Percentiles rank a stretch among this genome's conserved stretches.
Conservation (phyloP, 2,113 vertebrate genomes). For the Ariopsis seemanni region DNA sequence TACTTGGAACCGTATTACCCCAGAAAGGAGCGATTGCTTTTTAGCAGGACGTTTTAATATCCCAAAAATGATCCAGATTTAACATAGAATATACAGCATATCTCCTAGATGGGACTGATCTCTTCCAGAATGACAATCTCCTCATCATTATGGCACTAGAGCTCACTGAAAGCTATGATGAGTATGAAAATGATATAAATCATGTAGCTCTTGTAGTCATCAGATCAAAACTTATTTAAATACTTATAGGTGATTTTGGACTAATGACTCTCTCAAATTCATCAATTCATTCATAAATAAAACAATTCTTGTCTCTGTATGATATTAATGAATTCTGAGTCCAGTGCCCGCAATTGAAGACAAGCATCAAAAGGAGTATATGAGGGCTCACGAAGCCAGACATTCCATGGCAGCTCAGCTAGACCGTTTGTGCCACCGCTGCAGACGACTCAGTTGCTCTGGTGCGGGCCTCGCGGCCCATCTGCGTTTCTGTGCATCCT, state of each 20-base stretch:
- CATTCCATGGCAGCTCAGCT: too few relatives aligned
- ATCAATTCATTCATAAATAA: neutral
- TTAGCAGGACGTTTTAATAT: neutral
- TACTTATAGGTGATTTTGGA: neutral
- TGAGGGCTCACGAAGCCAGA: too few relatives aligned
- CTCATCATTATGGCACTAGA: neutral
- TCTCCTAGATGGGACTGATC: neutral
- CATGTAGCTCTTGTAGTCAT: neutral
- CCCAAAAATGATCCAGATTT: neutral
- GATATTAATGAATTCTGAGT: conserved; percentile 16
- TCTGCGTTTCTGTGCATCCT: too few relatives aligned
- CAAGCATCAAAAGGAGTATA: too few relatives aligned
- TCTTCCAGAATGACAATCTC: neutral
- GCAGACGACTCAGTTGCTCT: too few relatives aligned
- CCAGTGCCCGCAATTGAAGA: too few relatives aligned
- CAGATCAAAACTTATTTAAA: neutral
- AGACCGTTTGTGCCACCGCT: too few relatives aligned
- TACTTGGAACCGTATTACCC: neutral
- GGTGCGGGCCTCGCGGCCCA: too few relatives aligned
- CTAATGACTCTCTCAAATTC: neutral
- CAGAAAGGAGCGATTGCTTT: neutral
- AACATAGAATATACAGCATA: neutral
- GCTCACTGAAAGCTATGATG: neutral
- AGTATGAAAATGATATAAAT: neutral
- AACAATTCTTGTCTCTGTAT: neutral